Percentiles rank a stretch among this genome's conserved stretches.
These are phyloP conservation scores for Ptilorrhoa leucosticta DNA, from an alignment of 2,113 vertebrate genomes.

Conservation along the genomic window DNA sequence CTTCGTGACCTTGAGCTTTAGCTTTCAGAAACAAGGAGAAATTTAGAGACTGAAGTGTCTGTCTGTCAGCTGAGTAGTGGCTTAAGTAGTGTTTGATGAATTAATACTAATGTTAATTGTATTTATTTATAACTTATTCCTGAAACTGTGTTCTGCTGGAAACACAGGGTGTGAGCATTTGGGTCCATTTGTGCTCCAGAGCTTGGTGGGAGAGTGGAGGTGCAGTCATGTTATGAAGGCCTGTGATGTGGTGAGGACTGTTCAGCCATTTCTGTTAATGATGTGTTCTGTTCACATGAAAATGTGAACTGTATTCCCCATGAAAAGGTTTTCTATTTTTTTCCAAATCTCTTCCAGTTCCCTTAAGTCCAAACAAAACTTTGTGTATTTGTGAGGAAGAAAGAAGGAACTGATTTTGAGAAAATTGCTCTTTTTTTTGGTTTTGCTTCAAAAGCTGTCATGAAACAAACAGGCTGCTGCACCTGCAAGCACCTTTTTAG, in stretches of 20 bases:
- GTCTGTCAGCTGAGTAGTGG: background rate
- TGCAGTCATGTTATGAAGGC: background rate
- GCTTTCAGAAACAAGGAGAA: background rate
- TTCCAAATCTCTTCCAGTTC: background rate
- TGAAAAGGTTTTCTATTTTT: background rate
- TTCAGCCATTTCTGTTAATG: background rate
- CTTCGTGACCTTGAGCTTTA: background rate
- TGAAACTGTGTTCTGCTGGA: background rate
- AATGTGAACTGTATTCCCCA: background rate
- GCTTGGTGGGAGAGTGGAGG: background rate
- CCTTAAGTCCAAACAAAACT: background rate
- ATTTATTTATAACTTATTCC: constrained; percentile 38
- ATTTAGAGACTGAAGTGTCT: background rate
- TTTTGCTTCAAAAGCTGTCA: background rate
- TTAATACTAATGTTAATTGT: background rate
- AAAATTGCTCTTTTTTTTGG: background rate
- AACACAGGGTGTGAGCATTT: background rate
- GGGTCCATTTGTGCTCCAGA: background rate
- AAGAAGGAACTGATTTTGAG: background rate
- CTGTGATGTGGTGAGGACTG: background rate
- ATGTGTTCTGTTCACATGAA: background rate
- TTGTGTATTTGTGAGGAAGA: background rate
- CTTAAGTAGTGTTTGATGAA: background rate
- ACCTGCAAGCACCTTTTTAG: background rate
- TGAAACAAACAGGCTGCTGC: background rate